A percentile compares a stretch with the other conserved stretches of the same genome.
Evolutionary conservation across 2,797 vertebrate species (phyloP).

Genomic region (Gambusia yucatana): DNA sequence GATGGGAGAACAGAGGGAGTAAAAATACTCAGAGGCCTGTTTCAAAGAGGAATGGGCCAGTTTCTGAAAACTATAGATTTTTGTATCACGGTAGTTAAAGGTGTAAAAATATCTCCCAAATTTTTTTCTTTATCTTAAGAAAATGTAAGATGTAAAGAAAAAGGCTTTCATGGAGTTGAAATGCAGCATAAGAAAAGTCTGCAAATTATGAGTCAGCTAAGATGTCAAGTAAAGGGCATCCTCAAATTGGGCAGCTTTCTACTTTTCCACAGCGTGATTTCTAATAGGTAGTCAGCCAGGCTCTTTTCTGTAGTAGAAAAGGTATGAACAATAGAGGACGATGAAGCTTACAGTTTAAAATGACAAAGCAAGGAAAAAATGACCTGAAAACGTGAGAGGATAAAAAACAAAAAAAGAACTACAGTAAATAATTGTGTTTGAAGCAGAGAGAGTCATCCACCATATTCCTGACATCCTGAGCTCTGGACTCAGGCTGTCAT

Average conservation of each 20-base stretch:
- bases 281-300: not conserved
- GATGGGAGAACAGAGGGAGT: not conserved
- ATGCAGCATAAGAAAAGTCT: not conserved
- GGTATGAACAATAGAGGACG: not conserved
- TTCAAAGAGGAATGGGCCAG: not conserved
- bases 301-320: not conserved
- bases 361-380: conserved; percentile 3
- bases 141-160: not conserved
- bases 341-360: conserved; percentile 9
- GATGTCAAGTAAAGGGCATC: not conserved
- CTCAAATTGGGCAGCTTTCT: not conserved
- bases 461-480: not conserved
- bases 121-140: not conserved
- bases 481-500: no score
- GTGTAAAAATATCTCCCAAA: not conserved
- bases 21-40: not conserved
- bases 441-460: not conserved
- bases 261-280: not conserved
- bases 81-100: not conserved
- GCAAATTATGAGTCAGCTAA: not conserved
- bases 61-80: not conserved
- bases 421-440: not conserved
- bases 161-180: not conserved
- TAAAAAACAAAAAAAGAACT: not conserved
- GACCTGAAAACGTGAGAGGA: not conserved